Evolutionary conservation across 2,888 invertebrate genomes (phyloP).

Genomic region (Thymelicus acteon): DNA sequence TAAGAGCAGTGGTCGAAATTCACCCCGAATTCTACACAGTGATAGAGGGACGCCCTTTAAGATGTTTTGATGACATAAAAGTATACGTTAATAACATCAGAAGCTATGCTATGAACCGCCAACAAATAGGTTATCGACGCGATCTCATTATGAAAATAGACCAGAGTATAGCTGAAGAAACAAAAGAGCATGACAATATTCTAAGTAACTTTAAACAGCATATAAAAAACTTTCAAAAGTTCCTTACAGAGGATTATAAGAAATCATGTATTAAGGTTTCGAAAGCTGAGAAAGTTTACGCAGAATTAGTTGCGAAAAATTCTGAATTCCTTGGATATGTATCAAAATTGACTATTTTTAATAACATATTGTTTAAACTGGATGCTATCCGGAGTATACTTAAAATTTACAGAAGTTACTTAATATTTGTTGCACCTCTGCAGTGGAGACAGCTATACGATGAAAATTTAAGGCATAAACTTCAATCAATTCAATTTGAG

Average conservation of each 20-base stretch:
- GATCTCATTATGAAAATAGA: slow-evolving; percentile 74
- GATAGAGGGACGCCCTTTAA: slow-evolving; percentile 85
- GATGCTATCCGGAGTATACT: slow-evolving; percentile 71
- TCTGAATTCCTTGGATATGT: slow-evolving; percentile 68
- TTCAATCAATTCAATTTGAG: slow-evolving; percentile 73
- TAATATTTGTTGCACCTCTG: slow-evolving; percentile 73
- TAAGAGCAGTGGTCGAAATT: slow-evolving; percentile 86
- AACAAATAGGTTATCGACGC: slow-evolving; percentile 77
- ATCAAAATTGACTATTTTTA: slow-evolving; percentile 64
- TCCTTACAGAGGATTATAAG: slow-evolving; percentile 78
- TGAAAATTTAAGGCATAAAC: slow-evolving; percentile 62
- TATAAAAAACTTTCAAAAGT: slow-evolving; percentile 74
- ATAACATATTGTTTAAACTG: slow-evolving; percentile 73
- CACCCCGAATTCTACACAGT: slow-evolving; percentile 87
- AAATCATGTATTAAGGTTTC: slow-evolving; percentile 68
- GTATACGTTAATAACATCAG: slow-evolving; percentile 84
- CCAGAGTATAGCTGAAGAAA: slow-evolving; percentile 64
- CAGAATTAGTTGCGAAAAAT: slow-evolving; percentile 64
- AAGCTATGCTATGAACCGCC: slow-evolving; percentile 76
- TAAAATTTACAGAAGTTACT: slow-evolving; percentile 72
- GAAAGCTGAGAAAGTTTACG: slow-evolving; percentile 64
- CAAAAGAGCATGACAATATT: slow-evolving; percentile 61
- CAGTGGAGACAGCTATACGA: slow-evolving; percentile 73
- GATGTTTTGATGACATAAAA: slow-evolving; percentile 83
- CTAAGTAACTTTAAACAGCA: slow-evolving; percentile 66